Evolutionary conservation across 2,888 invertebrate species (phyloP), one percentile per base, ranked within the genome.

Genomic region (Ceratothoa steindachneri): DNA sequence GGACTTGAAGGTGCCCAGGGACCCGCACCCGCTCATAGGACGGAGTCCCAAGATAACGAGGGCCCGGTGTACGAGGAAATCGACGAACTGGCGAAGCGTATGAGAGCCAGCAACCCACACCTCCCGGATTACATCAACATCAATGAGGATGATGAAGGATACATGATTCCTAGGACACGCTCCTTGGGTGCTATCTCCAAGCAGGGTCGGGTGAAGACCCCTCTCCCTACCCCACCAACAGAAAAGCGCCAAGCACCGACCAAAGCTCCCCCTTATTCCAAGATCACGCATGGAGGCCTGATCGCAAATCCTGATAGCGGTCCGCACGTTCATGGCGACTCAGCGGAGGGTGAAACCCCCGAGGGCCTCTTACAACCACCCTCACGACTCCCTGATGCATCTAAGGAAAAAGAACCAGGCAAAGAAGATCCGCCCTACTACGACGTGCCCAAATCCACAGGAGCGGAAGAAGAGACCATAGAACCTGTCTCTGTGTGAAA

Each of bases 61-160:
- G 72, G 75, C 22, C 79, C 76, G 29, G 55, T 79, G 7, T 79
- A 79, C 31, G 79, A 79, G 41, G 79, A 79, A 65, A 79, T 79
- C n/a, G 79, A 79, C 19, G 76, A 76, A 53, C 71, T 75, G 71
- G 69, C 64, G 28, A 71, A 68, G 29, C n/a, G 22, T n/a, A 51
- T 15, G 19, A 24, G 4, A 2, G 67, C 2, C 1, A 19, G 22
- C 1, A 29, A 67, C 15, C 12, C 24, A 1, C 60, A 24, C 9
- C n/a, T n/a, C n/a, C 74, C 77, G 51, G 74, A 73, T 29, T 79
- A 79, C 71, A 76, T 72, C 7, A 79, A 79, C 66, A 60, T 70
- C 9, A 30, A 41, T 3, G 69, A 74, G 53, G 79, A 79, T 67
- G 24, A 24, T 53, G 76, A 79, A 15, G 79, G 79, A 5, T 79